Base-by-base conservation (phyloP, 2,888 invertebrate genomes). In the Xanthia icteritia region DNA sequence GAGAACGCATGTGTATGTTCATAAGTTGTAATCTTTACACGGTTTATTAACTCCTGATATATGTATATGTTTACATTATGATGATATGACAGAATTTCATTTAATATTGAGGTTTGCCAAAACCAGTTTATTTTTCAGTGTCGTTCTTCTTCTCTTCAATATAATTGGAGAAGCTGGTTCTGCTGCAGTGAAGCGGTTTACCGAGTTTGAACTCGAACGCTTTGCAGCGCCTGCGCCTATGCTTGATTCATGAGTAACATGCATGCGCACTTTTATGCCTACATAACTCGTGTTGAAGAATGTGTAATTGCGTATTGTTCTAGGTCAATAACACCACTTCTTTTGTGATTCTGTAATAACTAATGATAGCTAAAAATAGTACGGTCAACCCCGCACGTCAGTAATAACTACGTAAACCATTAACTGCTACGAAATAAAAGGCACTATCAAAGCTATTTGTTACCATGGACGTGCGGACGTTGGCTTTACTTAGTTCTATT, bases 231-330 rank as follows among this genome's bases (percentile, higher is more conserved):
- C 23, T 54, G 65, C 17, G 31, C 45, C 65, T 65, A 70, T 78
- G 72, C 77, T 86, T 83, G 83, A 79, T 79, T 83, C 83, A 87
- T 86, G 80, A 85, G 64, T 64, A 54, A 42, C 75, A 82, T 82
- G 87, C 86, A 81, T 88, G 86, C 56, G 77, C 67, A 78, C 60
- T 79, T 85, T 81, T 82, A 83, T 83, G 73, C 71, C 66, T 64
- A 80, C 79, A 81, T 81, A 86, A 81, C 88, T 83, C 61, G 76
- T 66, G 81, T 82, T 78, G 64, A 77, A 78, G 82, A 81, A 83
- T 82, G 82, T 84, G 71, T 84, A 83, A 89, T 88, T 87, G 82
- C 71, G 78, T 87, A 86, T 89, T 89, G 88, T 89, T 87, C 73
- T 89, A 82, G 86, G 88, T 87, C 83, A 86, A 85, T 82, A 84